phyloP scores from a whole-genome alignment of 1,140 invertebrate genomes.

The Pachypsylla venusta region DNA sequence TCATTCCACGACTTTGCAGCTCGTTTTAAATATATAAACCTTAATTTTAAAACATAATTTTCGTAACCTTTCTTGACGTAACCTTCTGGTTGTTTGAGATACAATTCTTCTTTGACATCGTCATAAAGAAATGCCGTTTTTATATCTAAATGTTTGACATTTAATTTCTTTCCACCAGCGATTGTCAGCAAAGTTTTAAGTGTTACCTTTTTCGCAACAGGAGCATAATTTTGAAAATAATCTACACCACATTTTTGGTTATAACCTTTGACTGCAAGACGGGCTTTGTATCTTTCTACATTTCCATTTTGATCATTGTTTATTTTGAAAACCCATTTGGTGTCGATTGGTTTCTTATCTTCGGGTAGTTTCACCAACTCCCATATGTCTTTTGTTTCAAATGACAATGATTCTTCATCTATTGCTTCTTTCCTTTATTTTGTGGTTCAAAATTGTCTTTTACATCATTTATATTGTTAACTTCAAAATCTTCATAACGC shows the following conservation, averaged over 20 bases:
- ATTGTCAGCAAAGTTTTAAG: slow-evolving; percentile 1
- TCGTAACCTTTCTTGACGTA: slow-evolving; percentile 20
- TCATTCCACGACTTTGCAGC: slow-evolving; percentile 30
- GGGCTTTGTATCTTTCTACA: slow-evolving; percentile 29
- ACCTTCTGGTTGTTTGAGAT: slow-evolving; percentile 30
- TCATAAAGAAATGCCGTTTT: slow-evolving; percentile 22
- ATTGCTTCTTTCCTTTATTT: slow-evolving; percentile 14
- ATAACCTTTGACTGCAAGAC: slow-evolving; percentile 26
- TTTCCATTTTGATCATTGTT: slow-evolving; percentile 26
- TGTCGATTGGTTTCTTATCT: slow-evolving; percentile 24
- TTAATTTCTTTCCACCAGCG: slow-evolving; percentile 27
- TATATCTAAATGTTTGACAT: slow-evolving; percentile 16
- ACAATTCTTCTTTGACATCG: slow-evolving; percentile 31
- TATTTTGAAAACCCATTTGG: slow-evolving; percentile 30
- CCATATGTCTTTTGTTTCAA: slow-evolving; percentile 24
- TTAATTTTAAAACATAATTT: slow-evolving; percentile 25
- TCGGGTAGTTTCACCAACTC: slow-evolving; percentile 25
- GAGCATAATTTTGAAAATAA: slow-evolving; percentile 24
- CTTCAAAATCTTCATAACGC: background rate
- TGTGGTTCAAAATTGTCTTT: background rate
- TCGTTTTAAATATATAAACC: slow-evolving; percentile 34
- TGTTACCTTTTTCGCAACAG: slow-evolving; percentile 17
- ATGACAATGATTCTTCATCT: slow-evolving; percentile 15
- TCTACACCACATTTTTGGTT: slow-evolving; percentile 24
- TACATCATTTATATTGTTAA: too few species aligned